A percentile compares a stretch with the other conserved stretches of the same genome.
These are phyloP conservation scores for Callionymus lyra DNA, from an alignment of 2,113 vertebrate genomes.

Conservation along the genomic window DNA sequence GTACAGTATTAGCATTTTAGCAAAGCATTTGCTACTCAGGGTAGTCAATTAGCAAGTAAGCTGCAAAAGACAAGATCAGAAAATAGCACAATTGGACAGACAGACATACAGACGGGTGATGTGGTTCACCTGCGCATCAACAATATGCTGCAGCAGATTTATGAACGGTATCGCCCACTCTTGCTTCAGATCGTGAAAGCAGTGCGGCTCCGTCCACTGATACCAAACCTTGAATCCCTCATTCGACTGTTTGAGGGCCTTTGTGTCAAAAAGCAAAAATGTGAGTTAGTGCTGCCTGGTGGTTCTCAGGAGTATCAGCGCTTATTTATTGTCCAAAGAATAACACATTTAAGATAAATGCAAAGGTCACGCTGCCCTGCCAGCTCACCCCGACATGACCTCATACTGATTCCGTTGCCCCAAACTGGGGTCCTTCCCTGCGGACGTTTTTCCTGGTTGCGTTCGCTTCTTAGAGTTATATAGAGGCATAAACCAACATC, in stretches of 20 bases:
- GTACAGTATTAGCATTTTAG: too few relatives aligned
- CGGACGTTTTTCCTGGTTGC: conserved; percentile 2
- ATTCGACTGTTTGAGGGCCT: conserved; percentile 24
- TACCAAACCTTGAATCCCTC: conserved; percentile 41
- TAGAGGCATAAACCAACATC: conserved; percentile 25
- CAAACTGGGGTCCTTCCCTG: neutral
- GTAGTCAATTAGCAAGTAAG: too few relatives aligned
- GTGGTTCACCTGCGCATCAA: too few relatives aligned
- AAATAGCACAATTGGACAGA: too few relatives aligned
- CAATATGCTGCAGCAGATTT: too few relatives aligned
- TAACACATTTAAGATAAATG: conserved; percentile 1
- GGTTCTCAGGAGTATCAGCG: conserved; percentile 13
- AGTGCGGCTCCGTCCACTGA: conserved; percentile 45
- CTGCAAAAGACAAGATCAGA: too few relatives aligned
- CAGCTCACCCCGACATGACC: neutral
- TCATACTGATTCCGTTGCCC: neutral
- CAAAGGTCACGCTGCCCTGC: neutral
- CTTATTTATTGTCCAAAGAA: conserved; percentile 6
- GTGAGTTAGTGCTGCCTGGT: conserved; percentile 7
- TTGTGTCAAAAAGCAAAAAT: conserved; percentile 9
- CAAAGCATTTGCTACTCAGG: too few relatives aligned
- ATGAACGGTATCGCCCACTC: too few relatives aligned
- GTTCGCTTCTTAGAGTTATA: conserved; percentile 10
- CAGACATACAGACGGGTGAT: too few relatives aligned
- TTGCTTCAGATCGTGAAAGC: conserved; percentile 28